A percentile compares a stretch with the other conserved stretches of the same genome.
Conservation (phyloP, 2,888 invertebrate genomes). For the Rhagonycha lutea region DNA sequence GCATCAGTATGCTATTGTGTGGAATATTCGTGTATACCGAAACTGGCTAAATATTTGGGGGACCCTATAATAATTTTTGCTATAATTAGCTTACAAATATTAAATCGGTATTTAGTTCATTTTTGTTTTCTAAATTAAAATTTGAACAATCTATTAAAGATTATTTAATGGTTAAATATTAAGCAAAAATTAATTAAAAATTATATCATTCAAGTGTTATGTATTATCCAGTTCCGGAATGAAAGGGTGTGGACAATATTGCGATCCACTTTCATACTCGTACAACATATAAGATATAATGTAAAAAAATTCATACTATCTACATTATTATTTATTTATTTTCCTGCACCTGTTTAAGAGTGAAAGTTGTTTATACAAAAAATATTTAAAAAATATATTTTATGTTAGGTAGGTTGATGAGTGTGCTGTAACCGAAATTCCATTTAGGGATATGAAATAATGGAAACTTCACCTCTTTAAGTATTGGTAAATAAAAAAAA, state of each 20-base stretch:
- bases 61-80: too few relatives aligned
- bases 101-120: neutral
- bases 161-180: neutral
- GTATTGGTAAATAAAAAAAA: neutral
- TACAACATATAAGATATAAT: neutral
- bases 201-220: neutral
- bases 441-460: neutral
- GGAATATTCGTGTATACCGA: too few relatives aligned
- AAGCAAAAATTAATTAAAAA: neutral
- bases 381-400: neutral
- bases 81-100: too few relatives aligned
- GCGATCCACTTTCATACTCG: neutral
- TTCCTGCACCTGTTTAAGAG: neutral
- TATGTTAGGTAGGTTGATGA: neutral
- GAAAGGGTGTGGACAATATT: neutral
- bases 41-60: too few relatives aligned
- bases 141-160: neutral
- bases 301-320: neutral
- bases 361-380: slow-evolving; percentile 2
- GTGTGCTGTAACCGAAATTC: neutral
- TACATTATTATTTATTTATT: neutral
- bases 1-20: too few relatives aligned
- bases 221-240: neutral
- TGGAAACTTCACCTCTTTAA: neutral
- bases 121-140: neutral